Evolutionary conservation across 2,888 invertebrate genomes (phyloP).

Genomic region (Phyto melanocephala): DNA sequence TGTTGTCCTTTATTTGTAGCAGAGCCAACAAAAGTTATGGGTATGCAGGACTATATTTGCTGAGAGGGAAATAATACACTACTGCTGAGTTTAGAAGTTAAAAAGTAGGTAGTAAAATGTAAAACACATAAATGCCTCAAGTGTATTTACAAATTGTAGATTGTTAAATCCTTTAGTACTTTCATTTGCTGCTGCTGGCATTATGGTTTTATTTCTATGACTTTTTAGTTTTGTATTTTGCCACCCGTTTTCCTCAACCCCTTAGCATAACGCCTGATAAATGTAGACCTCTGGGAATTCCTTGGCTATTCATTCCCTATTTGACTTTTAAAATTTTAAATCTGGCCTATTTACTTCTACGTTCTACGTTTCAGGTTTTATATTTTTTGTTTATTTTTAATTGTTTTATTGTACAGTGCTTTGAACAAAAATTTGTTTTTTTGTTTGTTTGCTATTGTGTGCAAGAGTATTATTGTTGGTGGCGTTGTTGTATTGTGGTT

Average conservation of each 20-base stretch:
- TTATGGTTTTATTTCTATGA: background rate
- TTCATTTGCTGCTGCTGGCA: background rate
- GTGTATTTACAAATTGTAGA: background rate
- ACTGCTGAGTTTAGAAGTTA: too few species aligned
- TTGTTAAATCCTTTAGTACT: background rate
- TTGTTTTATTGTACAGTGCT: background rate
- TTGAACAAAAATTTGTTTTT: background rate
- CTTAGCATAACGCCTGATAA: background rate
- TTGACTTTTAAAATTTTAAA: slow-evolving; percentile 3
- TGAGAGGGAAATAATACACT: too few species aligned
- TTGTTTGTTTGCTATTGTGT: background rate
- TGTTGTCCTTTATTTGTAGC: too few species aligned
- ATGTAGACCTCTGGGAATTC: background rate
- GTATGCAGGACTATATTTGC: too few species aligned
- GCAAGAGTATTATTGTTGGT: background rate
- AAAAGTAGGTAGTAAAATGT: too few species aligned
- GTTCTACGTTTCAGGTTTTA: background rate
- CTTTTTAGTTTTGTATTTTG: background rate
- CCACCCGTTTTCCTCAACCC: background rate
- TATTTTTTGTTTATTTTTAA: background rate
- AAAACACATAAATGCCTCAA: background rate
- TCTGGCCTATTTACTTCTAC: slow-evolving; percentile 12
- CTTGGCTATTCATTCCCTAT: background rate
- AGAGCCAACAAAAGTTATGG: too few species aligned
- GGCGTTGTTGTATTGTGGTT: slow-evolving; percentile 33